phyloP scores from a whole-genome alignment of 2,113 vertebrate species.

The Vimba vimba region DNA sequence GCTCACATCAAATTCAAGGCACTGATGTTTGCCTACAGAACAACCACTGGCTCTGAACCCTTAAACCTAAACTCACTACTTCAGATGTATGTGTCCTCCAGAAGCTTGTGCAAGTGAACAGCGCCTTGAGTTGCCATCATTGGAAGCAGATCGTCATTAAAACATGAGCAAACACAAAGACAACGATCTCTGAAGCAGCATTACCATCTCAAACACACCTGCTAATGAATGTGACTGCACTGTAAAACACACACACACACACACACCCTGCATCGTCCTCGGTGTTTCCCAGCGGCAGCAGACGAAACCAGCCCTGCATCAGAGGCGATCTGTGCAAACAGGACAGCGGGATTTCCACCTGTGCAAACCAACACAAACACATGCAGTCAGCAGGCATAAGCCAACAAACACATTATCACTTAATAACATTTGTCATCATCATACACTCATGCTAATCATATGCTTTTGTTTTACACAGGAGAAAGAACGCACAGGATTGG shows the following conservation, averaged over 20 bases:
- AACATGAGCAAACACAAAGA: no score
- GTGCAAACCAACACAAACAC: constrained; percentile 24
- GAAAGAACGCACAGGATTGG: neutral
- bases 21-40: no score
- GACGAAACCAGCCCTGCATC: constrained; percentile 86
- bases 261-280: constrained; percentile 74
- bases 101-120: no score
- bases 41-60: no score
- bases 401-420: no score
- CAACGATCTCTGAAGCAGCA: no score
- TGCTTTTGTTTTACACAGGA: neutral
- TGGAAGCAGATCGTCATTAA: no score
- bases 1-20: no score
- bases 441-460: neutral
- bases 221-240: neutral
- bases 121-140: no score
- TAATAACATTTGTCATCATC: neutral
- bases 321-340: constrained; percentile 72
- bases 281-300: constrained; percentile 82
- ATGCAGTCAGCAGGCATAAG: neutral
- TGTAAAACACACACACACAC: constrained; percentile 39
- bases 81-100: no score
- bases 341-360: constrained; percentile 84
- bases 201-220: constrained; percentile 8
- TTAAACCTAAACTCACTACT: no score